Evolutionary conservation across 2,113 vertebrate species (phyloP), one percentile per base, ranked within the genome.

Genomic region (Cricetomys ansorgei): DNA sequence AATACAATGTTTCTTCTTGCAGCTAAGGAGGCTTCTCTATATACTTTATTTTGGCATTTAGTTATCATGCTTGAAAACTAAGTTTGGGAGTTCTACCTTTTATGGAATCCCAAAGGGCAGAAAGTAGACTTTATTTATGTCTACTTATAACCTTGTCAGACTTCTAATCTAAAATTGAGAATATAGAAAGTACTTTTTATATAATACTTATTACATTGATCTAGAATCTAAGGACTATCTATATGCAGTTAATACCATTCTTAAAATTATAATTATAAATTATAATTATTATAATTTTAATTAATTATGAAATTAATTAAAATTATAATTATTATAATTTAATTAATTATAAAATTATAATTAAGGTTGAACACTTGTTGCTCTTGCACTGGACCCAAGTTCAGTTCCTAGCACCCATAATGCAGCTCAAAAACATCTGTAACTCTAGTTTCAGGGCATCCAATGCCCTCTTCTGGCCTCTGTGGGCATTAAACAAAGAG

Each of bases 251-350:
- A 83, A 87, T 43, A 92, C 2, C n/a, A 94, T 27, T 95, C 40
- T 96, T 88, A 76, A 94, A 92, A 92, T 65, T 85, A 5, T 94
- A 96, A n/a, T n/a, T n/a, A n/a, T n/a, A n/a, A n/a, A n/a, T n/a
- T n/a, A n/a, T n/a, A n/a, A n/a, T n/a, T n/a, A n/a, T n/a, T n/a
- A n/a, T n/a, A n/a, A n/a, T n/a, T n/a, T n/a, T n/a, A n/a, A n/a
- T n/a, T n/a, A n/a, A n/a, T n/a, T n/a, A n/a, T n/a, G n/a, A n/a
- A n/a, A n/a, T n/a, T n/a, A n/a, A n/a, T n/a, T n/a, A n/a, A n/a
- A n/a, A n/a, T n/a, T n/a, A n/a, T n/a, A n/a, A n/a, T n/a, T n/a
- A n/a, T n/a, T n/a, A n/a, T n/a, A n/a, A n/a, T n/a, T n/a, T n/a
- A n/a, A n/a, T n/a, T n/a, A n/a, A n/a, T n/a, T n/a, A n/a, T n/a